These are phyloP conservation scores for Urocynchramus pylzowi DNA, from an alignment of 2,113 vertebrate genomes.

Conservation along the genomic window DNA sequence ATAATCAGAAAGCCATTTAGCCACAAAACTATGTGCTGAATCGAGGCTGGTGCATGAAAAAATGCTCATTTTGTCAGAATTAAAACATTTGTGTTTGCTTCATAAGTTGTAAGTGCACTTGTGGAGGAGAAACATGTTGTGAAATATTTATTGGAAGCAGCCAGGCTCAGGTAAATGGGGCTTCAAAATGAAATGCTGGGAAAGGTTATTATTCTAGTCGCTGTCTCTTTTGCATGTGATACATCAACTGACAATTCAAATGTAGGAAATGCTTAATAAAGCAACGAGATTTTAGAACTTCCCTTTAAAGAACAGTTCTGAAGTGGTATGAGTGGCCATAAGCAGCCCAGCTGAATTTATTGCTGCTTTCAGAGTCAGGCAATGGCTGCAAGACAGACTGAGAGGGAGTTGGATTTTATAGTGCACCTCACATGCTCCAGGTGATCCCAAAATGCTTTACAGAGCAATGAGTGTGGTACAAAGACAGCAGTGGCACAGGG, in stretches of 20 bases:
- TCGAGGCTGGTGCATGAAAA: slow-evolving; percentile 36
- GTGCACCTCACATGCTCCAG: neutral
- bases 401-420: neutral
- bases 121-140: slow-evolving; percentile 34
- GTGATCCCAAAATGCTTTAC: neutral
- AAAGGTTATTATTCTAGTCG: slow-evolving; percentile 26
- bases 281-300: slow-evolving; percentile 11
- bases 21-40: neutral
- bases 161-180: slow-evolving; percentile 63
- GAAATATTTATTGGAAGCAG: slow-evolving; percentile 50
- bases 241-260: slow-evolving; percentile 2
- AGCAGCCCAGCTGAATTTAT: neutral
- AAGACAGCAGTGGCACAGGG: neutral
- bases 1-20: slow-evolving; percentile 69
- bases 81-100: slow-evolving; percentile 55
- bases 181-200: slow-evolving; percentile 55
- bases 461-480: neutral
- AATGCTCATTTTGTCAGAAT: slow-evolving; percentile 49
- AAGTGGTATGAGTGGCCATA: neutral
- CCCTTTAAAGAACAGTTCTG: slow-evolving; percentile 9
- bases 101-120: slow-evolving; percentile 36
- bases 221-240: neutral
- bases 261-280: slow-evolving; percentile 38
- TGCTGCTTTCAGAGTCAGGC: neutral
- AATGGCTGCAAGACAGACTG: neutral